Base-by-base conservation (phyloP, 2,797 vertebrate genomes). In the Leucoraja ocellata region DNA sequence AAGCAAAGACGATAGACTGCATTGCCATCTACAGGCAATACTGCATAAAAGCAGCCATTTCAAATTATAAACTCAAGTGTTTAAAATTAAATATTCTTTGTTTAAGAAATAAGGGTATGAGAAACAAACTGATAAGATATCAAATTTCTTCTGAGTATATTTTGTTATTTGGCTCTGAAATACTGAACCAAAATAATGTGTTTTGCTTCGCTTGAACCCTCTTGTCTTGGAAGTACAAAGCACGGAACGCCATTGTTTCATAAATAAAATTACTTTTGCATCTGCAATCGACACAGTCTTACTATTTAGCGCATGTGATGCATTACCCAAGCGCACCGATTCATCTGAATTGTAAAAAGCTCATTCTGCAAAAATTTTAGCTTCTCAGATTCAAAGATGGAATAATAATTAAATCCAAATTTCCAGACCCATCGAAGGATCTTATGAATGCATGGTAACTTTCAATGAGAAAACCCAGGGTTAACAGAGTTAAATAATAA, bases 1-100 rank as follows among this genome's bases (percentile, higher is more conserved):
- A 92, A 92, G 90, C 68, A 92, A 54, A 92, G 68, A 71, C 68
- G 86, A 76, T 92, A 76, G 90, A 76, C 90, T 74, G 71, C 71
- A 92, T 76, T 92, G 90, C 90, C 90, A 92, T 54, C 90, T 92
- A 92, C 90, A 92, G 90, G 90, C 25, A 28, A 39, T 39, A 92
- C 21, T 1, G 13, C 76, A 39, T 23, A 92, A 54, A 46, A 25
- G 25, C 71, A 92, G 90, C 36, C 36, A 58, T 92, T 92, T 92
- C 39, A 92, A 76, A 58, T 92, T 74, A 92, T 39, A 54, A 92
- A 74, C 90, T 91, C 36, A 28, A 65, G 83, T 91, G 25, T 92
- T n/a, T 16, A 76, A 92, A 92, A 92, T 54, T 13, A 10, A 54
- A 61, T 68, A 68, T 36, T 65, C 63, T 68, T 88, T 74, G 90